Conservation (phyloP, 2,888 invertebrate genomes). For the Plagodis pulveraria region DNA sequence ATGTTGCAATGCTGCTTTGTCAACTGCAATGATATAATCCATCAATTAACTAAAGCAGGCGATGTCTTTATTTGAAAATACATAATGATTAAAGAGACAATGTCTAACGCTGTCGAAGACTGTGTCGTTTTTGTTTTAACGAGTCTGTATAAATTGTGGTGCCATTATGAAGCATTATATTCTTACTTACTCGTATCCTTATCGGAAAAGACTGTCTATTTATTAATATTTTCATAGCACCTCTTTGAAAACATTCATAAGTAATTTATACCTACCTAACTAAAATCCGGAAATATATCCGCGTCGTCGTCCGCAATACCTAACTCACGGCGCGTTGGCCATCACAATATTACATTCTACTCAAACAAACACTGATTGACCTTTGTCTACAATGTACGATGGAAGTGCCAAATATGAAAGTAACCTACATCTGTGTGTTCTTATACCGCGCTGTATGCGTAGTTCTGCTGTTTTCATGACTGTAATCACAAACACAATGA, state of each 20-base stretch:
- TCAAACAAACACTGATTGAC: conserved; percentile 1
- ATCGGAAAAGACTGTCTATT: too few relatives aligned
- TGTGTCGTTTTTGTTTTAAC: too few relatives aligned
- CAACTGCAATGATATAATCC: conserved; percentile 17
- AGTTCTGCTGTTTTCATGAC: not conserved
- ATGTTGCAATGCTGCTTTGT: conserved; percentile 23
- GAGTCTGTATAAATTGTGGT: too few relatives aligned
- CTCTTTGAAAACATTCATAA: too few relatives aligned
- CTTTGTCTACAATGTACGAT: conserved; percentile 5
- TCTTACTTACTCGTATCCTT: too few relatives aligned
- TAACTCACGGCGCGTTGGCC: conserved; percentile 1
- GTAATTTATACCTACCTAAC: too few relatives aligned
- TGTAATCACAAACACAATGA: not conserved
- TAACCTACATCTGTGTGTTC: conserved; percentile 2
- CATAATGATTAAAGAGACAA: too few relatives aligned
- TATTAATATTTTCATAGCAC: too few relatives aligned
- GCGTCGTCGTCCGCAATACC: not conserved
- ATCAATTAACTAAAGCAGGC: conserved; percentile 2
- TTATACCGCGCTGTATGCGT: not conserved
- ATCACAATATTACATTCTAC: not conserved
- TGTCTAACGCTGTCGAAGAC: too few relatives aligned
- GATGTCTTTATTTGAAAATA: too few relatives aligned
- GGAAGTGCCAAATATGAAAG: conserved; percentile 11
- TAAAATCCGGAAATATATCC: not conserved
- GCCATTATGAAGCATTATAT: too few relatives aligned